Evolutionary conservation across 92 coral and sea anemone species (phyloP).

Genomic region (Parazoanthus swiftii): DNA sequence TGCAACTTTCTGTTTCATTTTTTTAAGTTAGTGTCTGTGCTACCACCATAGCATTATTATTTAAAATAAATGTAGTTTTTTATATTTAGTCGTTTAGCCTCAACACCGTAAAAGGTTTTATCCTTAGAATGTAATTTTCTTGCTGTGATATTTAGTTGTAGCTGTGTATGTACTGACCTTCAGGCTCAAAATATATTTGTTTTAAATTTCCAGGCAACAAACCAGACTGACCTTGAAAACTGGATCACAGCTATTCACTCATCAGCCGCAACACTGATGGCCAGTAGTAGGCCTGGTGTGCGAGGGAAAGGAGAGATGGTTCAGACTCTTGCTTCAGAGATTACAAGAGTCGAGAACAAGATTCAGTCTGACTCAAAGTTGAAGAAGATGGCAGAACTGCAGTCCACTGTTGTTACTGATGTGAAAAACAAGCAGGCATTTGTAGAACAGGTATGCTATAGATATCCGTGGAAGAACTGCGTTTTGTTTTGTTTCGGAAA

Average conservation of each 20-base stretch:
- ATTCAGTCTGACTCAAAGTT: conserved; percentile 90
- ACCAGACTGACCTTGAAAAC: conserved; percentile 94
- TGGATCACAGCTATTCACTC: conserved; percentile 96
- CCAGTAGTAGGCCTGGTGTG: conserved; percentile 60
- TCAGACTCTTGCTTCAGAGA: conserved; percentile 57
- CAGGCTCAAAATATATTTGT: no score
- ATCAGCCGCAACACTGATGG: conserved; percentile 84
- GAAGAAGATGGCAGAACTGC: conserved; percentile 99
- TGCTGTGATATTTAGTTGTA: no score
- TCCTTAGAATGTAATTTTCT: no score
- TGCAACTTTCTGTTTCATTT: no score
- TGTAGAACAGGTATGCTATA: conserved; percentile 75
- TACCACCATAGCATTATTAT: no score
- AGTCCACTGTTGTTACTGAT: conserved; percentile 93
- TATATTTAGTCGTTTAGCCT: no score
- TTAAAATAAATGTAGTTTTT: no score
- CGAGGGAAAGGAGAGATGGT: conserved; percentile 88
- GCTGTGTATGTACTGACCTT: no score
- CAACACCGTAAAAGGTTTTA: no score
- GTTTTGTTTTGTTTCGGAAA: background rate
- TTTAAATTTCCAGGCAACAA: conserved; percentile 65
- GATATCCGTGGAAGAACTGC: no score
- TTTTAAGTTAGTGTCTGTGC: no score
- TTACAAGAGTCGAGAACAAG: conserved; percentile 67
- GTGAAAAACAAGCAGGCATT: conserved; percentile 87